phyloP scores from a whole-genome alignment of 2,113 vertebrate genomes.

The Arizona elegans region DNA sequence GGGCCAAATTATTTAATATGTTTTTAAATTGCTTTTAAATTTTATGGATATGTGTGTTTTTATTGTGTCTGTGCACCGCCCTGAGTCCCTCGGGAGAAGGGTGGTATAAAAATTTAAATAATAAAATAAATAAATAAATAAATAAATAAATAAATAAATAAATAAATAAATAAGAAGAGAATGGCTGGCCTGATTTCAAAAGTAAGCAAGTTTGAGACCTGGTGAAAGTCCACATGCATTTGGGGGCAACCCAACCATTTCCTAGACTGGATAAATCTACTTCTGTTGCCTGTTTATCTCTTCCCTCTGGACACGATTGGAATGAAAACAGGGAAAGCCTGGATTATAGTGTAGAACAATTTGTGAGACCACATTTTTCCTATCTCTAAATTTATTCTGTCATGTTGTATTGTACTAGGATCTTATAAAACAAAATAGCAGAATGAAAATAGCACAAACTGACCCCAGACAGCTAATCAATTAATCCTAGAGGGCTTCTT shows the following conservation, averaged over 20 bases:
- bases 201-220: not conserved
- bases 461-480: not conserved
- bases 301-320: not conserved
- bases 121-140: too few species aligned
- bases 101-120: too few species aligned
- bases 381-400: not conserved
- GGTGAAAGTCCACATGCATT: not conserved
- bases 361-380: not conserved
- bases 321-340: not conserved
- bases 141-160: too few species aligned
- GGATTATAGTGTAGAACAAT: not conserved
- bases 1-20: too few species aligned
- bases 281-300: not conserved
- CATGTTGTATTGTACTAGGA: not conserved
- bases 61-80: too few species aligned
- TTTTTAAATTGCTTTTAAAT: too few species aligned
- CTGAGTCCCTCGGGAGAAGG: too few species aligned
- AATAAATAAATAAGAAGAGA: not conserved
- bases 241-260: not conserved
- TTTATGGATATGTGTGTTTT: too few species aligned
- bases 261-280: not conserved
- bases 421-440: not conserved
- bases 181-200: not conserved
- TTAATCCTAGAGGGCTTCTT: not conserved
- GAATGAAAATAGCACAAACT: not conserved